Evolutionary conservation across 2,888 invertebrate species (phyloP), one percentile per base, ranked within the genome.

Genomic region (Diarsia brunnea): DNA sequence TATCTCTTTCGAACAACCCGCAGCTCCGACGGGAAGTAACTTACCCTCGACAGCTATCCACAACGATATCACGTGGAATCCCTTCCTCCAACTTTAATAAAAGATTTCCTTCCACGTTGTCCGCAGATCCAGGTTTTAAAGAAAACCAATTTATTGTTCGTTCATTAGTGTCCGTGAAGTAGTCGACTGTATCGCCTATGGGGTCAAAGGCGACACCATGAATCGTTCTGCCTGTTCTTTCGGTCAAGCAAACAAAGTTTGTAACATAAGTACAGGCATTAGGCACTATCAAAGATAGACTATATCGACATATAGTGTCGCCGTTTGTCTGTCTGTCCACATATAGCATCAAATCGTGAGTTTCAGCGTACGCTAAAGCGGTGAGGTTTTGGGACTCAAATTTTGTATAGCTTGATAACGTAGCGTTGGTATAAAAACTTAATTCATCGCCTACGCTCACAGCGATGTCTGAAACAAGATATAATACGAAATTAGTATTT

Each of bases 381-480:
- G 97, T 97, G n/a, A 98, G 94, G 4, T 38, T 47, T 3, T 47
- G 63, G 8, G 51, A 51, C 51, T 21, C 51, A 10, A 51, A 8
- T 21, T 8, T 21, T 51, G 7, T 8, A 51, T 21, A 21, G 0
- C 8, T 3, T 21, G 8, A 10, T 51, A 51, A 8, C 3, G 21
- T 21, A 21, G 21, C 21, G 51, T 51, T 21, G 51, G 10, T 51
- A 10, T 51, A 21, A 21, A 51, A 51, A 8, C 3, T 51, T 51
- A 55, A 24, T 91, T 98, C 96, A 84, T 97, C 96, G 84, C 97
- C 97, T 21, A 97, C 96, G 24, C 97, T 97, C 69, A 98, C 97
- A 21, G 98, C 98, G 84, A 98, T 94, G 92, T 98, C 98, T 98
- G 97, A 19, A 97, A 97, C 92, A 31, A 31, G 31, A 31, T 31